Evolutionary conservation across 2,797 vertebrate genomes (phyloP).

Genomic region (Smutsia temminckii): DNA sequence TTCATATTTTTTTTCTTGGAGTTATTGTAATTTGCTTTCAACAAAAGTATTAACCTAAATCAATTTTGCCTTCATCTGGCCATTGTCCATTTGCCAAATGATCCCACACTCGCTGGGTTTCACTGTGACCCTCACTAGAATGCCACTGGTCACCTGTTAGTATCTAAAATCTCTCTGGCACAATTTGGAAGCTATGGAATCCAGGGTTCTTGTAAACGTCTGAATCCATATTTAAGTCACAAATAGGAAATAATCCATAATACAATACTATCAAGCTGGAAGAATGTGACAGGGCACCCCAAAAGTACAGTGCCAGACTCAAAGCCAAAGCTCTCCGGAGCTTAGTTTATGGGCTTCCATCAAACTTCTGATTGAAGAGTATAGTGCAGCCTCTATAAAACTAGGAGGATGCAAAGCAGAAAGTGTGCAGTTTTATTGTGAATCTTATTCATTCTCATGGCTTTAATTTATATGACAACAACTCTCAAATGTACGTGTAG

Average conservation of each 20-base stretch:
- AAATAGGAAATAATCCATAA: background rate
- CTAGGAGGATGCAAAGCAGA: background rate
- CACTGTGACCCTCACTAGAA: background rate
- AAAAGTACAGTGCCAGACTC: background rate
- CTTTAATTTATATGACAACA: background rate
- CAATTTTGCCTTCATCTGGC: background rate
- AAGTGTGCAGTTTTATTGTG: too few relatives aligned
- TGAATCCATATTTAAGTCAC: background rate
- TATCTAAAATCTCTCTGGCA: background rate
- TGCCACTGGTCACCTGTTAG: background rate
- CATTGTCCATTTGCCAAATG: background rate
- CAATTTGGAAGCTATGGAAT: background rate
- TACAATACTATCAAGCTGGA: background rate
- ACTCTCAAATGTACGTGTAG: background rate
- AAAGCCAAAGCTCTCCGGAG: background rate
- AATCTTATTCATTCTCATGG: background rate
- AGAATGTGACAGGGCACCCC: background rate
- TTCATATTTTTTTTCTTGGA: background rate
- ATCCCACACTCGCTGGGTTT: background rate
- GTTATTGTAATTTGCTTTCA: background rate
- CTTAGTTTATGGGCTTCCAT: background rate
- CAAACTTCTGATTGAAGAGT: background rate
- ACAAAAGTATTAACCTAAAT: background rate
- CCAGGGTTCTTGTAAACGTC: background rate
- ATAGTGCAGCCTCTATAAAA: accelerated